These are phyloP conservation scores for Nettapus auritus DNA, from an alignment of 2,113 vertebrate genomes.

Conservation along the genomic window DNA sequence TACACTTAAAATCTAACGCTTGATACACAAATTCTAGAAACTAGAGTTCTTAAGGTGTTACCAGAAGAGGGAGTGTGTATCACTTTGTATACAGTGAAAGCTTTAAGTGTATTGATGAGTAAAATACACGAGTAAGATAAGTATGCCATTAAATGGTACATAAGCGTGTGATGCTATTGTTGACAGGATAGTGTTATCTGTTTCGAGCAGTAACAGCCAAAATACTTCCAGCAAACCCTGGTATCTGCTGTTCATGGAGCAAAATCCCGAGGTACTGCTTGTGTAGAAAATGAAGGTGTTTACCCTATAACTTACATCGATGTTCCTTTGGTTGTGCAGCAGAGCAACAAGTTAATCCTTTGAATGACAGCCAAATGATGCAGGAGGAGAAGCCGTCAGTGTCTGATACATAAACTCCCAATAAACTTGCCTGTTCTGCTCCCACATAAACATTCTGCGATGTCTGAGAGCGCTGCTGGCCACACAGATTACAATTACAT, in stretches of 20 bases:
- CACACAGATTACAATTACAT: background rate
- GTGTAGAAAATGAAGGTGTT: background rate
- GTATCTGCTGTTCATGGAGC: background rate
- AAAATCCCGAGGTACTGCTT: background rate
- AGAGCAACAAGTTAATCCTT: background rate
- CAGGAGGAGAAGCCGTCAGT: background rate
- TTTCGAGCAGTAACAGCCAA: background rate
- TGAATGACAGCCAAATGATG: background rate
- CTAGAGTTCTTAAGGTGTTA: constrained; percentile 32
- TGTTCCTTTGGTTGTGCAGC: background rate
- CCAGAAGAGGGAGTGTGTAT: constrained; percentile 70
- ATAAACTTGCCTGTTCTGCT: background rate
- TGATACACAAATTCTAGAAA: background rate
- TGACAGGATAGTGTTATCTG: background rate
- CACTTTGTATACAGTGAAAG: background rate
- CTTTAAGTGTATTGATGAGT: too few species aligned
- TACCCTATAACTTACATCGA: background rate
- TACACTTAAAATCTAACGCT: background rate
- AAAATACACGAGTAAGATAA: background rate
- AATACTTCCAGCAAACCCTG: background rate
- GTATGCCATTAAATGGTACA: background rate
- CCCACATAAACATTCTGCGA: background rate
- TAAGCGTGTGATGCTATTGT: background rate
- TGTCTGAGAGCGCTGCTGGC: background rate
- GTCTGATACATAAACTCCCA: background rate